Base-by-base conservation (phyloP, 2,797 vertebrate genomes). In the Chelon labrosus region DNA sequence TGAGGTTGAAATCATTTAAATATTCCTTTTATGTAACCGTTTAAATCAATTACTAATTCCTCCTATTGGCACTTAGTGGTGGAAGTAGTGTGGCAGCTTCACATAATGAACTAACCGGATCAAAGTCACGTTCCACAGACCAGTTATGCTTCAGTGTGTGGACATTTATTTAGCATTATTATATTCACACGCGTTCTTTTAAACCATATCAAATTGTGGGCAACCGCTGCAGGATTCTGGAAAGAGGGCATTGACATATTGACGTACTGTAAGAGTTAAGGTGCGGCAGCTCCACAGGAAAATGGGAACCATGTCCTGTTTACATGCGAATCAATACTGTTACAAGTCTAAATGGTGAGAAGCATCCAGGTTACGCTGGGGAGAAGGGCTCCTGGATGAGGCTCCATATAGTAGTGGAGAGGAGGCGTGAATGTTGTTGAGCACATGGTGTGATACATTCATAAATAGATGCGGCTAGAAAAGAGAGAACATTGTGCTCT, bases 321-420 rank as follows among this genome's bases (percentile, higher is more conserved):
- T 90, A 80, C 87, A 84, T 55, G 67, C 9, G 63, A 86, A 92
- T 93, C 91, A 46, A 93, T 93, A 82, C 56, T 1, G 12, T 73
- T 86, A 79, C 73, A 81, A 75, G 68, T 82, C 70, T 87, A 84
- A 90, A 87, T 70, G 35, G 86, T 73, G 79, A 84, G 80, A 82
- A 81, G 79, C 9, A 66, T 79, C 68, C 74, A 75, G 90, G 88
- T 89, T 77, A 79, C 31, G 51, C 58, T 20, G 73, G 73, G 63
- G 5, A 83, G 68, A 65, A 75, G 41, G 66, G 59, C 58, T 64
- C 58, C 57, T 49, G 74, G 58, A 52, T 39, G 27, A 67, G 19
- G 61, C 2, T 63, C 57, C 20, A 38, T 44, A 14, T 62, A 54
- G 65, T 4, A 35, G 31, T 55, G 68, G 58, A 51, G 58, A 73